phyloP scores from a whole-genome alignment of 2,113 vertebrate species.

The Mormyrus lacerda region DNA sequence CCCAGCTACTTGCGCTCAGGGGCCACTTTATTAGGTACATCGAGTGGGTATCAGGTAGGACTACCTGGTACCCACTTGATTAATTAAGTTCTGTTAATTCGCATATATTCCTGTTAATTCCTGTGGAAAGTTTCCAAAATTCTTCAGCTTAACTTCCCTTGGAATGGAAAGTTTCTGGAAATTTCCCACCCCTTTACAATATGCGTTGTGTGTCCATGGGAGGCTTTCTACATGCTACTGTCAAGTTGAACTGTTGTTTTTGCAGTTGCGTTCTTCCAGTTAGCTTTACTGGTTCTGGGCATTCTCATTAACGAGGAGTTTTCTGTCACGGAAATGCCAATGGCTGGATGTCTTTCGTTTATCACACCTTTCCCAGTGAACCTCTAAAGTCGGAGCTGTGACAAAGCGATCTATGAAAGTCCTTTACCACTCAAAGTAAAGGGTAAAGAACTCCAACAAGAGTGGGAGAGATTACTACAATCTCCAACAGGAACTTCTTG shows the following conservation, averaged over 20 bases:
- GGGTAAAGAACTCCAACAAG: neutral
- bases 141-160: neutral
- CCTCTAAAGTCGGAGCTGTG: neutral
- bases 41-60: neutral
- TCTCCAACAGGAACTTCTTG: neutral
- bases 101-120: neutral
- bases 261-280: neutral
- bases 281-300: neutral
- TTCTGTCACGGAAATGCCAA: neutral
- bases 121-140: neutral
- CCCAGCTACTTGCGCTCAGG: neutral
- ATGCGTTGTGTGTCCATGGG: neutral
- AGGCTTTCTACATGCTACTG: neutral
- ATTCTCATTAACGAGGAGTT: neutral
- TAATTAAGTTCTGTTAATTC: neutral
- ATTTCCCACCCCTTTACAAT: neutral
- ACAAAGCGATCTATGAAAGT: neutral
- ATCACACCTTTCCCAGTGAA: neutral
- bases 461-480: neutral
- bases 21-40: neutral
- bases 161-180: neutral
- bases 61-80: too few relatives aligned
- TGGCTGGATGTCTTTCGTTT: neutral
- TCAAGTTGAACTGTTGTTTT: neutral
- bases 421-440: neutral